These are phyloP conservation scores for Punctoribates punctum DNA, from an alignment of 2,888 invertebrate genomes.

Conservation along the genomic window DNA sequence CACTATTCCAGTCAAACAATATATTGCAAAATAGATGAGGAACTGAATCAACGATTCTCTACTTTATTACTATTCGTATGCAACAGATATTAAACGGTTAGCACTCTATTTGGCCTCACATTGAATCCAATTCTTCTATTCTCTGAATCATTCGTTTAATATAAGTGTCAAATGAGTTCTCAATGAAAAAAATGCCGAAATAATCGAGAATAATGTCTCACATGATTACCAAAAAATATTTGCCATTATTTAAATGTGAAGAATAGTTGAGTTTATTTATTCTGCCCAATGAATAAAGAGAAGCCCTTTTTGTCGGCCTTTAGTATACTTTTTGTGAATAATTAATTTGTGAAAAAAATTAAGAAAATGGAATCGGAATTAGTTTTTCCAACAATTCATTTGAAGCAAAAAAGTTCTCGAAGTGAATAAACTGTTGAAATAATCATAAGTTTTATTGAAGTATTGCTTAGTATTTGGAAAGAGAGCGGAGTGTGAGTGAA, in stretches of 20 bases:
- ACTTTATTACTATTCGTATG: background rate
- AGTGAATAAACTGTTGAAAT: constrained; percentile 25
- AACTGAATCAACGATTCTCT: background rate
- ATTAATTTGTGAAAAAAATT: background rate
- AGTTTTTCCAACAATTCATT: constrained; percentile 22
- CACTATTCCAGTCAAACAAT: background rate
- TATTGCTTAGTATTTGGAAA: background rate
- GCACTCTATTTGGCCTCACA: background rate
- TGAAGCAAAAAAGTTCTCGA: background rate
- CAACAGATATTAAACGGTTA: background rate
- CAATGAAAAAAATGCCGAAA: too few species aligned
- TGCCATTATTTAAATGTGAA: too few species aligned
- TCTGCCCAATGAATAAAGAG: too few species aligned
- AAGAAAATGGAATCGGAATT: background rate
- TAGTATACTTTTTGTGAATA: background rate
- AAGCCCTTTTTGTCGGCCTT: background rate
- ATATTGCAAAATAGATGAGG: background rate
- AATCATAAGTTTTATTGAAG: constrained; percentile 26
- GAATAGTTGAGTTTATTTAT: too few species aligned
- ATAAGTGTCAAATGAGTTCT: background rate
- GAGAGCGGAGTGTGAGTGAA: background rate
- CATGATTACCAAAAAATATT: too few species aligned
- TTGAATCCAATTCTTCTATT: background rate
- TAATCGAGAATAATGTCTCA: too few species aligned
- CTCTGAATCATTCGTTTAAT: background rate